Base-by-base conservation (phyloP, 1,140 invertebrate species). In the Ceratina japonica region DNA sequence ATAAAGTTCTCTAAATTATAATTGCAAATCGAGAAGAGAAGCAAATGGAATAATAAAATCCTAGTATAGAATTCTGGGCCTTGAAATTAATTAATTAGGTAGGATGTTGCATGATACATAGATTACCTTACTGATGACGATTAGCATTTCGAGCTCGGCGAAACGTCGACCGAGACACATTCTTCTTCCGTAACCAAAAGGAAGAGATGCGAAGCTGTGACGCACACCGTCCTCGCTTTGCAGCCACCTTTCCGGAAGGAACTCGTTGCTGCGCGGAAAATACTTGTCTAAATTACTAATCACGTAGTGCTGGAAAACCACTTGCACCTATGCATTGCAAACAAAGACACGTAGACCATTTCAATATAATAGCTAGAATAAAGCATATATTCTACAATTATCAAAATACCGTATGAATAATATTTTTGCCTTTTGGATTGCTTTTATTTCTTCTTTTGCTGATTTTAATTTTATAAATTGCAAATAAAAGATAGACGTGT, bases 141-240 rank as follows among this genome's bases (percentile, higher is more conserved):
- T 94, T 85, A 96, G 94, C 82, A 97, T 92, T 91, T 97, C 96
- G 18, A 95, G 94, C 91, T 97, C 96, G 2, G 97, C 97, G 88
- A 97, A 96, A 81, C 96, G 91, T 74, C 95, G 94, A 13, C 97
- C 97, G 37, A 97, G 93, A 89, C 97, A 97, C 94, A 97, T 96
- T 80, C 97, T 93, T 71, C 95, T 93, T 0, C 97, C 97, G 90
- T 96, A 97, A 24, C 97, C 96, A 90, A 97, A 97, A 2, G 97
- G 96, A 69, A 97, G 92, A 4, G 95, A 95, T 0, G 96, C 95
- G 87, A 96, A 97, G 8, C 95, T 95, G 89, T 96, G 95, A 22
- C 86, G 66, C 3, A 79, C 68, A 5, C 81, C 87, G 10, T 31
- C 27, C 2, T 80, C 87, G 27, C 77, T 83, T 87, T 93, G 94